phyloP scores from a whole-genome alignment of 2,113 vertebrate species.

The Oncorhynchus mykiss region DNA sequence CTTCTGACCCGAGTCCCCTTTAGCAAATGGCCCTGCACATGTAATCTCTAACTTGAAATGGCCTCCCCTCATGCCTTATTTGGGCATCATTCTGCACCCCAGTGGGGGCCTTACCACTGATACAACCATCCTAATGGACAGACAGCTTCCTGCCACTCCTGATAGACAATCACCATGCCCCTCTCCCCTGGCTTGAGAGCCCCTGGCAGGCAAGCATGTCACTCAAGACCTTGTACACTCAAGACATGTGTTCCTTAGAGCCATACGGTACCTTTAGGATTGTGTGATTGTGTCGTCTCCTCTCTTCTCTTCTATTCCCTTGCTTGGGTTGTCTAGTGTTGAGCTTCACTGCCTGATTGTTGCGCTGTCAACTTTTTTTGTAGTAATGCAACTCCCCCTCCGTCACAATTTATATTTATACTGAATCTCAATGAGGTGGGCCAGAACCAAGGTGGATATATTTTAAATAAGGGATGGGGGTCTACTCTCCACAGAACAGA shows the following conservation, averaged over 20 bases:
- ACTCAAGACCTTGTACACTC: neutral
- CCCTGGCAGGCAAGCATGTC: slow-evolving; percentile 2
- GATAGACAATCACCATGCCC: slow-evolving; percentile 25
- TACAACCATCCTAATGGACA: slow-evolving; percentile 51
- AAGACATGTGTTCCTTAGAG: neutral
- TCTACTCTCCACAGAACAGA: neutral
- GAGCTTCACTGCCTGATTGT: slow-evolving; percentile 6
- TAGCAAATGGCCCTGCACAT: slow-evolving; percentile 68
- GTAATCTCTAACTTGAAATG: slow-evolving; percentile 76
- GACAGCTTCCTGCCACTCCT: neutral
- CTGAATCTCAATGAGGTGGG: slow-evolving; percentile 52
- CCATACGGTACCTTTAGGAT: slow-evolving; percentile 47
- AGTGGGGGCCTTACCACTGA: slow-evolving; percentile 65
- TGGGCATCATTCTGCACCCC: slow-evolving; percentile 76
- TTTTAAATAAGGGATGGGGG: slow-evolving; percentile 9
- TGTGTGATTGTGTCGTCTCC: slow-evolving; percentile 2
- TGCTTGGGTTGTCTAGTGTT: slow-evolving; percentile 2
- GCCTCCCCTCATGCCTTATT: slow-evolving; percentile 78
- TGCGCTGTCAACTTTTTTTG: slow-evolving; percentile 29
- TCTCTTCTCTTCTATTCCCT: slow-evolving; percentile 7
- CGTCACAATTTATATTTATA: slow-evolving; percentile 65
- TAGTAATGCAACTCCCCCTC: slow-evolving; percentile 26
- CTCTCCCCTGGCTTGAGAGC: slow-evolving; percentile 1
- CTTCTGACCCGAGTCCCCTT: slow-evolving; percentile 24
- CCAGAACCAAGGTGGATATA: slow-evolving; percentile 42